Evolutionary conservation across 2,113 vertebrate genomes (phyloP), one percentile per base, ranked within the genome.

Genomic region (Ceratotherium simum): DNA sequence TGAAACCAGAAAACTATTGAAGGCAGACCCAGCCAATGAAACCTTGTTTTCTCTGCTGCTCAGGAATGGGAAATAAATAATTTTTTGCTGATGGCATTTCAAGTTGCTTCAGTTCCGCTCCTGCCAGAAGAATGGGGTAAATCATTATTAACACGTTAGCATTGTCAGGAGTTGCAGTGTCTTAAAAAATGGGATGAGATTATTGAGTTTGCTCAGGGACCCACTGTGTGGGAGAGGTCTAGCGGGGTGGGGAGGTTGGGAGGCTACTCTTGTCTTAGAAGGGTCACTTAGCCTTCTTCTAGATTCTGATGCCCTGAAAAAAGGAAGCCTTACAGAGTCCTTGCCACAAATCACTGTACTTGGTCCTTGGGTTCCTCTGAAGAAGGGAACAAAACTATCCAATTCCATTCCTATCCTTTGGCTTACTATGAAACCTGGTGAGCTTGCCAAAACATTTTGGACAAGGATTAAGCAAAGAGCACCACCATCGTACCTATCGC

Each of bases 1-100:
- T 99, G 98, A 99, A 99, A 99, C 98, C 99, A 99, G 98, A 99
- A 98, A 98, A 98, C 98, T 98, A 97, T 98, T 98, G 98, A 98
- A 98, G 97, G 98, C 97, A 91, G 98, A 97, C 84, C 51, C 88
- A 98, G 98, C 98, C 98, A 99, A 98, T 97, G 98, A 98, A 98
- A 98, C 97, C 95, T 98, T 98, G 96, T 98, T 99, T 99, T 99
- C 98, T 98, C 98, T 98, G 96, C 97, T 98, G 10, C 97, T 94
- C 96, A 98, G 97, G 98, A 98, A 98, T 98, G 96, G 92, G 97
- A 98, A 99, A 98, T 98, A 99, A 98, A 98, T 98, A 97, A 96
- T 98, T 98, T 98, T 98, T 98, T 98, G 89, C 98, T 98, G 98
- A 98, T 98, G 98, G 98, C 98, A 98, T 98, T 99, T 99, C 97